Evolutionary conservation across 2,797 vertebrate species (phyloP).

Genomic region (Netta rufina): DNA sequence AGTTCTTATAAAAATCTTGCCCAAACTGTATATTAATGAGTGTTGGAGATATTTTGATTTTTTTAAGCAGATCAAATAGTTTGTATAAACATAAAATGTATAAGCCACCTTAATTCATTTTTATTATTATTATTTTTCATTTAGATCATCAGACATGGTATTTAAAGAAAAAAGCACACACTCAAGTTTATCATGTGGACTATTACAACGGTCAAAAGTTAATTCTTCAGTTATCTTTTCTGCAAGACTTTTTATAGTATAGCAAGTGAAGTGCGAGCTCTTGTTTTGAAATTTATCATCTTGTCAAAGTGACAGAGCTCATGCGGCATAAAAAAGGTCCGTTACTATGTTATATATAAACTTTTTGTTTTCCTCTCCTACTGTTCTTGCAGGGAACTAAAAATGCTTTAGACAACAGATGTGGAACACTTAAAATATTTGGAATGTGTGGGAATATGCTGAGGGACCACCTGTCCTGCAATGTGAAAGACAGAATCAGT

Average conservation of each 20-base stretch:
- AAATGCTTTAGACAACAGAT: conserved; percentile 63
- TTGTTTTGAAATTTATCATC: conserved; percentile 21
- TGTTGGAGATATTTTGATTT: neutral
- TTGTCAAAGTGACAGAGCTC: conserved; percentile 17
- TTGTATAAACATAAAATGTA: neutral
- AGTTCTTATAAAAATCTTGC: neutral
- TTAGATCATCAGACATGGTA: neutral
- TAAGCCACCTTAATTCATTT: neutral
- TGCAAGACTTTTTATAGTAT: neutral
- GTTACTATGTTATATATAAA: conserved; percentile 47
- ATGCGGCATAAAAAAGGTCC: conserved; percentile 46
- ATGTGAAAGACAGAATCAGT: neutral
- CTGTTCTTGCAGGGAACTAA: conserved; percentile 48
- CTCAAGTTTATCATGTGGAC: neutral
- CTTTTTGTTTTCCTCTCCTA: conserved; percentile 44
- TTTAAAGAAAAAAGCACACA: no score
- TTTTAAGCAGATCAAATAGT: neutral
- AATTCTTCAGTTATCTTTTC: conserved; percentile 19
- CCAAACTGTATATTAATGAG: neutral
- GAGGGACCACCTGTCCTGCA: conserved; percentile 69
- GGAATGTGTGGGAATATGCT: conserved; percentile 63
- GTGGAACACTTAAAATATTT: conserved; percentile 63
- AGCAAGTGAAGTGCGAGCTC: neutral
- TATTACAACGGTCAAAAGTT: conserved; percentile 31
- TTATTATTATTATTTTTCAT: neutral